phyloP scores from a whole-genome alignment of 2,888 invertebrate species.

The Coenonympha glycerion region DNA sequence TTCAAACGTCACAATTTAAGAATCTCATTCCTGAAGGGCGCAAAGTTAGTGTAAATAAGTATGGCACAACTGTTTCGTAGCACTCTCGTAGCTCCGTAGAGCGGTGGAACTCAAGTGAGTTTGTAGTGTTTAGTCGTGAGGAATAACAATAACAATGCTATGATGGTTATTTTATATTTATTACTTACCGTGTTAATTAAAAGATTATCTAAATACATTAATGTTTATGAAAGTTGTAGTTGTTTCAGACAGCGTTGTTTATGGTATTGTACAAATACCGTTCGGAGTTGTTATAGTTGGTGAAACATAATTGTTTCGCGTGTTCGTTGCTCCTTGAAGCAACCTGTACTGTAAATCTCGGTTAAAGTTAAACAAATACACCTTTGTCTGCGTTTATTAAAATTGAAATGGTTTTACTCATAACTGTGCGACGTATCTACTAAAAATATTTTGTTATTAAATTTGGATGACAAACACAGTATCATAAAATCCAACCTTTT shows the following conservation, averaged over 20 bases:
- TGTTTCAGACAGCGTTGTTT: constrained; percentile 10
- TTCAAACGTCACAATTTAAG: neutral
- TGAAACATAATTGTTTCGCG: constrained; percentile 9
- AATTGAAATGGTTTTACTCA: no score
- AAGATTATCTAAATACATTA: constrained; percentile 12
- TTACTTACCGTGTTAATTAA: constrained; percentile 12
- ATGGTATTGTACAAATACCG: constrained; percentile 4
- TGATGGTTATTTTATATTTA: no score
- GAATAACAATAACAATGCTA: constrained; percentile 8
- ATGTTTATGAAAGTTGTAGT: constrained; percentile 12
- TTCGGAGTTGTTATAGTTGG: constrained; percentile 4
- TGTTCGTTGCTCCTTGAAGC: constrained; percentile 2
- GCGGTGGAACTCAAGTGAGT: constrained; percentile 10
- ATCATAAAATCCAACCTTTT: no score
- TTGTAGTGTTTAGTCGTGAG: constrained; percentile 11
- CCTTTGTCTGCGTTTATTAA: no score
- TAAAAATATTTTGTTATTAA: no score
- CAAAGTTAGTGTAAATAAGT: constrained; percentile 2
- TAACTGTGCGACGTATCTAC: no score
- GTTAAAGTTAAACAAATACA: neutral
- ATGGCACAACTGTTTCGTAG: constrained; percentile 33
- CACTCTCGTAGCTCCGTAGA: constrained; percentile 37
- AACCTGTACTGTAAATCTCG: neutral
- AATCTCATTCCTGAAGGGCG: neutral
- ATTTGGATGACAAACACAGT: no score